Conservation (phyloP, 2,888 invertebrate genomes). For the Cepaea hortensis region DNA sequence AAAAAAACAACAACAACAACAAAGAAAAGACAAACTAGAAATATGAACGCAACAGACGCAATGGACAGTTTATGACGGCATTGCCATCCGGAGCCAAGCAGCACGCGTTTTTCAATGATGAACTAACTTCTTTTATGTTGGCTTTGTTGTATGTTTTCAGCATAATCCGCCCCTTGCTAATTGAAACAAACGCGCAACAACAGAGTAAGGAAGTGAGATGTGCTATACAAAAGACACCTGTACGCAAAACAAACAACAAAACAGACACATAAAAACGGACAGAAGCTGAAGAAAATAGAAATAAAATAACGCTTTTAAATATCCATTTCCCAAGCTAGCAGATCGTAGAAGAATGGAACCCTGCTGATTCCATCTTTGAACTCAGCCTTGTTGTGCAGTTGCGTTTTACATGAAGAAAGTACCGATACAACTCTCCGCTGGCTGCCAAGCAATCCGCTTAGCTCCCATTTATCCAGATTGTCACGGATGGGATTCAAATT, state of each 20-base stretch:
- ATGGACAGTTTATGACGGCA: too few relatives aligned
- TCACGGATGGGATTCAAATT: slow-evolving; percentile 4
- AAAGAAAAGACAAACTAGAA: neutral
- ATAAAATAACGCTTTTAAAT: neutral
- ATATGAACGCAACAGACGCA: neutral
- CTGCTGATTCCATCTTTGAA: neutral
- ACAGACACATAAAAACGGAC: neutral
- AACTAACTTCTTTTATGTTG: too few relatives aligned
- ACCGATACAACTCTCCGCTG: neutral
- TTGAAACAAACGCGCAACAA: neutral
- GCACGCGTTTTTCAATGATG: too few relatives aligned
- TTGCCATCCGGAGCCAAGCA: too few relatives aligned
- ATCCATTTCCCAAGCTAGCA: too few relatives aligned
- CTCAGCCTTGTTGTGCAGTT: neutral
- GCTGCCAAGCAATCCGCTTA: slow-evolving; percentile 2
- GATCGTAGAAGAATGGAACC: neutral
- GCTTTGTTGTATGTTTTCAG: too few relatives aligned
- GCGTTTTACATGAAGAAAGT: too few relatives aligned
- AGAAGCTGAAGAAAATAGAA: neutral
- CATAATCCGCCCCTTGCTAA: too few relatives aligned
- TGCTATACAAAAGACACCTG: neutral
- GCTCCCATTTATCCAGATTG: slow-evolving; percentile 27
- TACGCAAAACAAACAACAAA: neutral
- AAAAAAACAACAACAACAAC: neutral
- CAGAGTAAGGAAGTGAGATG: neutral